phyloP scores from a whole-genome alignment of 2,888 invertebrate species.

The Diarsia rubi region DNA sequence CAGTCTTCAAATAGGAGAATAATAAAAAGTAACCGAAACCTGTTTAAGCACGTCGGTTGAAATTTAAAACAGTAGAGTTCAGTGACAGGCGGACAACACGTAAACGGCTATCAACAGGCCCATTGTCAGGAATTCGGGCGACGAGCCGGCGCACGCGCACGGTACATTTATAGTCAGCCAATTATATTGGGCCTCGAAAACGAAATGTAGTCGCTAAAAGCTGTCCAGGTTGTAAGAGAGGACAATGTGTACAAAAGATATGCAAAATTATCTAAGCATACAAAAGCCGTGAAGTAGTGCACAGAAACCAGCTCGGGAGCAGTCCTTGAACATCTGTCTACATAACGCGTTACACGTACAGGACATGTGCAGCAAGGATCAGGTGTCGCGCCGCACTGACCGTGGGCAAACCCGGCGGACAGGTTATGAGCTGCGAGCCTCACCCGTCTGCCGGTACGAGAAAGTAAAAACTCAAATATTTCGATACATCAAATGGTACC shows the following conservation, averaged over 20 bases:
- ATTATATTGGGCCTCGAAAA: slow-evolving; percentile 73
- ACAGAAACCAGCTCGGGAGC: slow-evolving; percentile 69
- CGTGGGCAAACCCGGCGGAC: slow-evolving; percentile 84
- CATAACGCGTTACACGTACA: slow-evolving; percentile 72
- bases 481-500: slow-evolving; percentile 70
- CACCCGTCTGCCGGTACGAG: slow-evolving; percentile 69
- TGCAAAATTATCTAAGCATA: slow-evolving; percentile 51
- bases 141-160: slow-evolving; percentile 76
- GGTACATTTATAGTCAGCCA: slow-evolving; percentile 71
- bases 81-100: slow-evolving; percentile 76
- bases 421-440: slow-evolving; percentile 79
- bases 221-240: slow-evolving; percentile 21
- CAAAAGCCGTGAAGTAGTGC: slow-evolving; percentile 48
- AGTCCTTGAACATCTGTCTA: slow-evolving; percentile 82
- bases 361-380: slow-evolving; percentile 85
- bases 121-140: slow-evolving; percentile 83
- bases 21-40: slow-evolving; percentile 63
- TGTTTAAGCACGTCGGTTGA: slow-evolving; percentile 68
- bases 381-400: slow-evolving; percentile 89
- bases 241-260: slow-evolving; percentile 26
- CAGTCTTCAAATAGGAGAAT: slow-evolving; percentile 50
- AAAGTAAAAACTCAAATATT: slow-evolving; percentile 81
- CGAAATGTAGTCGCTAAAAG: slow-evolving; percentile 40
- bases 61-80: slow-evolving; percentile 77
- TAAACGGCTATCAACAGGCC: slow-evolving; percentile 76